A percentile compares a stretch with the other conserved stretches of the same genome.
These are phyloP conservation scores for Drosophila formosana DNA, from an alignment of 2,888 invertebrate genomes.

Conservation along the genomic window DNA sequence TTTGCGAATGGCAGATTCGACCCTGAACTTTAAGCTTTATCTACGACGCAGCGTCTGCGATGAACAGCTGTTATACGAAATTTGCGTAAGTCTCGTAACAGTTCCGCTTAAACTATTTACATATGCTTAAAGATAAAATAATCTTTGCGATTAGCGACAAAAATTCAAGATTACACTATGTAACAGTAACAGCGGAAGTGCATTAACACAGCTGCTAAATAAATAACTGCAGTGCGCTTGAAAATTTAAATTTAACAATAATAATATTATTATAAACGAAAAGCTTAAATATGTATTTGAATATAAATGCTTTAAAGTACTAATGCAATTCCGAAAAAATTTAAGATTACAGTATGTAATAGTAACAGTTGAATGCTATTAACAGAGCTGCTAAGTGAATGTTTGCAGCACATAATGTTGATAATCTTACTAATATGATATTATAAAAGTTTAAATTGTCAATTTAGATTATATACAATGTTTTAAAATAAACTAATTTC, in stretches of 20 bases:
- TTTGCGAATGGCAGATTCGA: slow-evolving; percentile 13
- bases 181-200: background rate
- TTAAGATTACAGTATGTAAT: background rate
- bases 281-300: no score
- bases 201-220: background rate
- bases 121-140: slow-evolving; percentile 34
- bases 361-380: background rate
- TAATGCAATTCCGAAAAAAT: background rate
- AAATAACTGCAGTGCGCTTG: background rate
- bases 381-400: slow-evolving; percentile 1
- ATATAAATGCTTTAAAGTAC: no score
- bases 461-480: no score
- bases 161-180: background rate
- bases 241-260: no score
- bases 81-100: slow-evolving; percentile 33
- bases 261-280: no score
- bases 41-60: slow-evolving; percentile 7
- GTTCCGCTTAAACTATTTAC: slow-evolving; percentile 48
- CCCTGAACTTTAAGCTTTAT: slow-evolving; percentile 50
- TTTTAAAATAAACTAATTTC: no score
- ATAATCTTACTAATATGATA: no score
- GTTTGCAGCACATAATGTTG: background rate
- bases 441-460: no score
- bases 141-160: slow-evolving; percentile 12
- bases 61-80: slow-evolving; percentile 6